A percentile compares a stretch with the other conserved stretches of the same genome.
Evolutionary conservation across 2,797 vertebrate genomes (phyloP).

Genomic region (Xyrichtys novacula): DNA sequence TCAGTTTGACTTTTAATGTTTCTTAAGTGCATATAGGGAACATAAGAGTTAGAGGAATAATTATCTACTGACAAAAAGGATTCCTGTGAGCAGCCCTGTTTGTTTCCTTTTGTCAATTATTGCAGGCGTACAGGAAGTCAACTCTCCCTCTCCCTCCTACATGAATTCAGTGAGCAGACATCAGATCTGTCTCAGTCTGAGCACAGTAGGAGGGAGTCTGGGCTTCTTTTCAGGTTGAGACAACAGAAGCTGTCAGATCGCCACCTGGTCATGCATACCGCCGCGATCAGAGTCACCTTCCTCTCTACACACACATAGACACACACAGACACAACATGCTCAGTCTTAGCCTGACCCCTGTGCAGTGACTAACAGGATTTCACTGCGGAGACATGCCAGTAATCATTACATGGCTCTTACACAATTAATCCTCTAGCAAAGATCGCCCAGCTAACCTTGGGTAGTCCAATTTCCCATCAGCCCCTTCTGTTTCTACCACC

Average conservation of each 20-base stretch:
- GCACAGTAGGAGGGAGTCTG: constrained; percentile 43
- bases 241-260: constrained; percentile 57
- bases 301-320: constrained; percentile 45
- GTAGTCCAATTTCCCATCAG: constrained; percentile 76
- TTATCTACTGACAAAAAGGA: no score
- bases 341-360: constrained; percentile 65
- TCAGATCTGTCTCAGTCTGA: constrained; percentile 37
- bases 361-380: constrained; percentile 82
- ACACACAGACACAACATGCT: constrained; percentile 25
- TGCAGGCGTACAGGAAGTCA: constrained; percentile 23
- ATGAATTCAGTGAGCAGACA: constrained; percentile 24
- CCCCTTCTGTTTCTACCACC: constrained; percentile 74
- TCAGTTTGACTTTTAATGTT: no score
- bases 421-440: constrained; percentile 83
- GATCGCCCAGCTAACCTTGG: constrained; percentile 79
- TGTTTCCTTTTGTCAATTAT: constrained; percentile 24
- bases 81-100: no score
- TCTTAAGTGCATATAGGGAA: no score
- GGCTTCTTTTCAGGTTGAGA: constrained; percentile 45
- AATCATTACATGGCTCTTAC: constrained; percentile 85
- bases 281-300: constrained; percentile 69
- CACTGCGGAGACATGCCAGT: constrained; percentile 75
- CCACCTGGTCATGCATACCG: constrained; percentile 64
- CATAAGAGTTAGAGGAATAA: no score
- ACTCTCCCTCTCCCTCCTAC: constrained; percentile 24